Conservation (phyloP, 2,888 invertebrate species). For the Silvanus unidentatus region DNA sequence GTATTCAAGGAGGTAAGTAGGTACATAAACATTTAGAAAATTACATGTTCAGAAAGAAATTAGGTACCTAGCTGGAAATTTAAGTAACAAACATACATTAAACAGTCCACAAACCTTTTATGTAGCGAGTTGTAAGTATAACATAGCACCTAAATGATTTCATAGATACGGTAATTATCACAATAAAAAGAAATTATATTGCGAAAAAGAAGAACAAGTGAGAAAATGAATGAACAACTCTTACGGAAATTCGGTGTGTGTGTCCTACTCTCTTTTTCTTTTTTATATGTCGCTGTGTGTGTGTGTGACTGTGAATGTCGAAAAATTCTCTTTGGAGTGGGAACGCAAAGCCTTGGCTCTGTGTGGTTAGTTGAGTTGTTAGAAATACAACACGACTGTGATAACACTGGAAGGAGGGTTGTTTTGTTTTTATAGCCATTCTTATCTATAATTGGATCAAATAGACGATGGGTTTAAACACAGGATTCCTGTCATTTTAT, state of each 20-base stretch:
- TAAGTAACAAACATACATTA: too few relatives aligned
- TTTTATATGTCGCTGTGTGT: too few relatives aligned
- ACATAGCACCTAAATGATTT: slow-evolving; percentile 14
- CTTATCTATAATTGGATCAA: slow-evolving; percentile 41
- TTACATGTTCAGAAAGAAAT: too few relatives aligned
- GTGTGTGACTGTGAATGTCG: too few relatives aligned
- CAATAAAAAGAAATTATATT: slow-evolving; percentile 19
- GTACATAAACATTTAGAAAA: too few relatives aligned
- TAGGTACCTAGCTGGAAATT: too few relatives aligned
- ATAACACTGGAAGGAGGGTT: slow-evolving; percentile 28
- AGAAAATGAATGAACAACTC: background rate
- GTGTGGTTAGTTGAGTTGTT: slow-evolving; percentile 35
- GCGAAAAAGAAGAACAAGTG: slow-evolving; percentile 3
- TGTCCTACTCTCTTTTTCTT: background rate
- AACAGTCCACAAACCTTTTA: too few relatives aligned
- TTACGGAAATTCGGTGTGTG: background rate
- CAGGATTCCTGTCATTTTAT: slow-evolving; percentile 9
- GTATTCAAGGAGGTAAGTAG: too few relatives aligned
- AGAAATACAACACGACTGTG: slow-evolving; percentile 29
- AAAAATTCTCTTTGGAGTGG: slow-evolving; percentile 2
- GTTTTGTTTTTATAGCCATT: slow-evolving; percentile 36
- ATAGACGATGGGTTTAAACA: slow-evolving; percentile 27
- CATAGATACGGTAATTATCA: slow-evolving; percentile 18
- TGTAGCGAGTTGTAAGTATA: slow-evolving; percentile 10
- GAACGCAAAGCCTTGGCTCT: slow-evolving; percentile 10